These are phyloP conservation scores for Cheilosia soror DNA, from an alignment of 2,888 invertebrate species.

Conservation along the genomic window DNA sequence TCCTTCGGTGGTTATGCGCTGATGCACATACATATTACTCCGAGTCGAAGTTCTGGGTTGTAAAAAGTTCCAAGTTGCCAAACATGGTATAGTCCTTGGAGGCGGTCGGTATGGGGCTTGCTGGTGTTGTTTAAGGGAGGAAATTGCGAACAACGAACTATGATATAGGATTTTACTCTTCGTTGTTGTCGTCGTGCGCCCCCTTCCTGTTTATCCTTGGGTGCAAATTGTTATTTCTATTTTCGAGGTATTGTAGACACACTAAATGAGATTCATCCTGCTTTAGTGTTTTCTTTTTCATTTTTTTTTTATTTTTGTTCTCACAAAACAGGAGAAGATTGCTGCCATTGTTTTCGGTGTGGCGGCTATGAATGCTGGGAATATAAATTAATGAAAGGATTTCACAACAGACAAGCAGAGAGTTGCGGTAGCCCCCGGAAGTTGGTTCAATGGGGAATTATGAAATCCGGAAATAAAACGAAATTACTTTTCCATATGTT, in stretches of 20 bases:
- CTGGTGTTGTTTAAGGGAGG: conserved; percentile 9
- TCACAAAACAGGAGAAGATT: conserved; percentile 50
- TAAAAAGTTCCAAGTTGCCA: conserved; percentile 38
- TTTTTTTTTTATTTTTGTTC: background rate
- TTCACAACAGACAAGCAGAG: conserved; percentile 29
- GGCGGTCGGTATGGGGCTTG: too few relatives aligned
- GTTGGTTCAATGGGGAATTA: conserved; percentile 68
- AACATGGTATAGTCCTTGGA: background rate
- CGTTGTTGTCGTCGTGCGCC: background rate
- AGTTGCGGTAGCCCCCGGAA: conserved; percentile 33
- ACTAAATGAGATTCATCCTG: conserved; percentile 67
- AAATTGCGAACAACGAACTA: conserved; percentile 66
- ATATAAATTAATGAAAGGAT: conserved; percentile 74
- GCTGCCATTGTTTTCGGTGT: conserved; percentile 59
- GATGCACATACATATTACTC: conserved; percentile 19
- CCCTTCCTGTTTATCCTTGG: conserved; percentile 53
- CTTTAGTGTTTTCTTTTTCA: conserved; percentile 33
- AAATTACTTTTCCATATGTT: conserved; percentile 74
- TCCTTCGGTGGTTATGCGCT: conserved; percentile 53
- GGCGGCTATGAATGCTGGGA: conserved; percentile 53
- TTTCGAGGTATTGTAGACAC: conserved; percentile 52
- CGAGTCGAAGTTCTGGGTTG: conserved; percentile 12
- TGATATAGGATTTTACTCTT: conserved; percentile 29
- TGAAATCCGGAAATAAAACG: conserved; percentile 71
- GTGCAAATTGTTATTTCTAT: conserved; percentile 69